Evolutionary conservation across 2,888 invertebrate genomes (phyloP).

Genomic region (Lingula anatina): DNA sequence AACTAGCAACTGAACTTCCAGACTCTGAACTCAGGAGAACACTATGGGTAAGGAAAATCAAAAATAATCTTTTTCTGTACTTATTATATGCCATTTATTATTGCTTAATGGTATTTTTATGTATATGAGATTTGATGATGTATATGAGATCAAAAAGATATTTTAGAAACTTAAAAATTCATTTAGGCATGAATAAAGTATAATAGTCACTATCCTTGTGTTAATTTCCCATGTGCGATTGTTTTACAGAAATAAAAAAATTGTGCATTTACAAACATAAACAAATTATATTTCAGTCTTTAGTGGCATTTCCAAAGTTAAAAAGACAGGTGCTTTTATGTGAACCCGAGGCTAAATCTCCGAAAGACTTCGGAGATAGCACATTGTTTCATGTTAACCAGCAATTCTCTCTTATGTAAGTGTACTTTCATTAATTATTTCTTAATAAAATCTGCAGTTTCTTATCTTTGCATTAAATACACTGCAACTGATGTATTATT

Average conservation of each 20-base stretch:
- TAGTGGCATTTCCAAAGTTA: constrained; percentile 92
- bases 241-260: background rate
- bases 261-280: background rate
- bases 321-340: constrained; percentile 87
- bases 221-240: background rate
- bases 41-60: constrained; percentile 62
- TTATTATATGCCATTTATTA: too few relatives aligned
- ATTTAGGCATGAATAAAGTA: background rate
- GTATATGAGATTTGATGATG: too few relatives aligned
- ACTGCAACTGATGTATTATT: too few relatives aligned
- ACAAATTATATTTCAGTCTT: constrained; percentile 60
- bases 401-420: constrained; percentile 78
- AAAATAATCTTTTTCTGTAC: too few relatives aligned
- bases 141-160: too few relatives aligned
- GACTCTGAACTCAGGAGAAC: constrained; percentile 92
- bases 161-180: background rate
- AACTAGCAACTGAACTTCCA: constrained; percentile 93
- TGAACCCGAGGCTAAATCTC: constrained; percentile 70
- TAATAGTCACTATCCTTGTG: background rate
- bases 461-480: too few relatives aligned
- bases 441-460: too few relatives aligned
- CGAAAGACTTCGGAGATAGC: constrained; percentile 90
- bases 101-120: too few relatives aligned
- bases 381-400: constrained; percentile 96
- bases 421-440: constrained; percentile 18